A percentile compares a stretch with the other conserved stretches of the same genome.
These are phyloP conservation scores for Cetonia aurata DNA, from an alignment of 2,888 invertebrate species.

Conservation along the genomic window DNA sequence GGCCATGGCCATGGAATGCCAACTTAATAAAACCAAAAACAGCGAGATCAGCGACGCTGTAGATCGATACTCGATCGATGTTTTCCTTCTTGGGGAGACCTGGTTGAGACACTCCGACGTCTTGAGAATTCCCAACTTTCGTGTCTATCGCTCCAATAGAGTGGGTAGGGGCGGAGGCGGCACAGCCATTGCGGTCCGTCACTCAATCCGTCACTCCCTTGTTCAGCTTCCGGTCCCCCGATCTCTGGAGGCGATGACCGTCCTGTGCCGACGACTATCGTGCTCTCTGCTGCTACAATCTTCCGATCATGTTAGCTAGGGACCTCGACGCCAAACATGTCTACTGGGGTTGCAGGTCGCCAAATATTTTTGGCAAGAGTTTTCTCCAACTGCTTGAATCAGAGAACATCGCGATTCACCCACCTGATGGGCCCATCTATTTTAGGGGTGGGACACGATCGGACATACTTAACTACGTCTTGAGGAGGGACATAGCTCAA, in stretches of 20 bases:
- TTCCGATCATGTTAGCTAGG: not conserved
- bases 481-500: not conserved
- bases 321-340: not conserved
- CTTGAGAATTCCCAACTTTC: not conserved
- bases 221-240: not conserved
- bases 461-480: not conserved
- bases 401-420: not conserved
- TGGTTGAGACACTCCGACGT: not conserved
- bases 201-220: not conserved
- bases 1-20: not conserved
- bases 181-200: constrained; percentile 6
- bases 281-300: not conserved
- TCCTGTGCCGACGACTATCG: not conserved
- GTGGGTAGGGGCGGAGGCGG: not conserved
- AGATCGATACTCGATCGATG: not conserved
- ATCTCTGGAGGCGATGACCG: not conserved
- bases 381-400: not conserved
- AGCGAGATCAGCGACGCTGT: not conserved
- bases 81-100: constrained; percentile 4
- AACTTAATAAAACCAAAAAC: not conserved
- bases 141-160: not conserved
- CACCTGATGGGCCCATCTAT: not conserved
- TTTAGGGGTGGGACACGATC: not conserved
- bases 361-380: not conserved
- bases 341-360: not conserved